Evolutionary conservation across 2,113 vertebrate genomes (phyloP).

Genomic region (Oreocharis arfaki): DNA sequence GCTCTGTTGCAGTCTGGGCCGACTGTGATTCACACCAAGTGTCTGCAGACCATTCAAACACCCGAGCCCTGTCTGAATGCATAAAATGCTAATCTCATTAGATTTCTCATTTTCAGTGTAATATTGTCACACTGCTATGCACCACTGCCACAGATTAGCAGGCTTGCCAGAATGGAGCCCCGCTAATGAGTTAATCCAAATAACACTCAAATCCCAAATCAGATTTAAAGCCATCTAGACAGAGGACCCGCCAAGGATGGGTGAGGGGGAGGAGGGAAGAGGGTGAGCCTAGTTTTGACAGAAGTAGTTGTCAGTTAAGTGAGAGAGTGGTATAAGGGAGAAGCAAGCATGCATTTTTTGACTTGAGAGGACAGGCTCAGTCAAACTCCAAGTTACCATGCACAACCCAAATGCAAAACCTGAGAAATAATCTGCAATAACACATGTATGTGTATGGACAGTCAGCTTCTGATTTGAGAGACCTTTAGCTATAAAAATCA

Average conservation of each 20-base stretch:
- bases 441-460: background rate
- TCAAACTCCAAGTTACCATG: background rate
- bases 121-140: constrained; percentile 69
- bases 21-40: background rate
- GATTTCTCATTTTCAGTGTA: constrained; percentile 74
- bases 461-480: constrained; percentile 39
- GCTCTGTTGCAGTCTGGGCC: background rate
- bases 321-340: background rate
- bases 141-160: constrained; percentile 74
- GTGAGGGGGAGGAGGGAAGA: background rate
- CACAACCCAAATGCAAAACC: constrained; percentile 5
- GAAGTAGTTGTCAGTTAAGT: background rate
- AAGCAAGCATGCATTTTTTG: background rate
- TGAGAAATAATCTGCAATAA: constrained; percentile 56
- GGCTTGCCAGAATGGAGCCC: constrained; percentile 67
- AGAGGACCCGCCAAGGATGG: background rate
- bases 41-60: constrained; percentile 22
- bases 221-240: constrained; percentile 71
- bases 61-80: constrained; percentile 36
- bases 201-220: constrained; percentile 77
- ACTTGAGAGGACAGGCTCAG: background rate
- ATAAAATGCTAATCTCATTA: constrained; percentile 73
- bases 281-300: background rate
- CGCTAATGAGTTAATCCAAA: constrained; percentile 80
- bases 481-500: constrained; percentile 33